Conservation (phyloP, 2,888 invertebrate species). For the Pachydiplax longipennis region DNA sequence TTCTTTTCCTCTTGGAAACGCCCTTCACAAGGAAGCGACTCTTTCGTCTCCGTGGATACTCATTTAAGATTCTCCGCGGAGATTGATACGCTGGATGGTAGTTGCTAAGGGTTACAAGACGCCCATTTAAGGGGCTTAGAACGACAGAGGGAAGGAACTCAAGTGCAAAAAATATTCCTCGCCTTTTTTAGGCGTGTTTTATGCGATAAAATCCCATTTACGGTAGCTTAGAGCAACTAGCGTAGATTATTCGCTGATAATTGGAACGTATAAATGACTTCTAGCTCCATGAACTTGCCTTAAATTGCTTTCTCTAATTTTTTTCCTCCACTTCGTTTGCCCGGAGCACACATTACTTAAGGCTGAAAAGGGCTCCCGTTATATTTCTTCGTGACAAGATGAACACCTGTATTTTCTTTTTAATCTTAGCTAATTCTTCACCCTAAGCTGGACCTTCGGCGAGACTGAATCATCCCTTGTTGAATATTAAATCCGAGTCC, state of each 20-base stretch:
- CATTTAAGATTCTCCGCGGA: conserved; percentile 30
- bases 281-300: neutral
- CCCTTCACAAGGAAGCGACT: neutral
- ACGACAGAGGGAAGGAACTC: neutral
- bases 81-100: conserved; percentile 35
- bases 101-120: conserved; percentile 21
- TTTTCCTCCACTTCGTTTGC: neutral
- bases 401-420: neutral
- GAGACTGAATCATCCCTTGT: neutral
- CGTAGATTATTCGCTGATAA: neutral
- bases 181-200: neutral
- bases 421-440: neutral
- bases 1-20: too few relatives aligned
- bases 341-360: neutral
- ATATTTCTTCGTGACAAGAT: neutral
- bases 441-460: neutral
- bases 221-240: neutral
- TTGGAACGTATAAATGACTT: neutral
- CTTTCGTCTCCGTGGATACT: neutral
- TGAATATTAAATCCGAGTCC: neutral
- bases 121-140: neutral
- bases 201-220: neutral
- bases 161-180: neutral
- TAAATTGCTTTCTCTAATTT: neutral
- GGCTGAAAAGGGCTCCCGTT: neutral